A percentile compares a stretch with the other conserved stretches of the same genome.
Evolutionary conservation across 2,888 invertebrate genomes (phyloP).

Genomic region (Sympetrum striolatum): DNA sequence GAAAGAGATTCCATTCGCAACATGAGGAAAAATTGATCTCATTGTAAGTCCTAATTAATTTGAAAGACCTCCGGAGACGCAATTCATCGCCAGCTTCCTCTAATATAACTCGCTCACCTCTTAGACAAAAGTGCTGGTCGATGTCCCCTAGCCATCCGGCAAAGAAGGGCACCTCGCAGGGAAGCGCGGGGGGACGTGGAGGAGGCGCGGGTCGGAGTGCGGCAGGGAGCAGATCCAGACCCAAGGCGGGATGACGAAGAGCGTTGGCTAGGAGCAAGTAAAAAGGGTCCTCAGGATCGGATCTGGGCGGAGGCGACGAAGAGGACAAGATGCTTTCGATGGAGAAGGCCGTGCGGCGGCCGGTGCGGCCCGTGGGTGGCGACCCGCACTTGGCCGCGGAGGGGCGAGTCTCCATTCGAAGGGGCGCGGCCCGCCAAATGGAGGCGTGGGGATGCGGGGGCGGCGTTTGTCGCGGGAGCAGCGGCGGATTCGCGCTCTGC

Average conservation of each 20-base stretch:
- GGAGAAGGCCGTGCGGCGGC: constrained; percentile 1
- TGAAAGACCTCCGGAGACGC: too few relatives aligned
- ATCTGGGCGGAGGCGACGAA: background rate
- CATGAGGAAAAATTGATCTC: too few relatives aligned
- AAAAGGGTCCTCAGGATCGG: background rate
- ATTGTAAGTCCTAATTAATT: too few relatives aligned
- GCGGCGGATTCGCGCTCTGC: background rate
- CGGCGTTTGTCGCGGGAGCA: background rate
- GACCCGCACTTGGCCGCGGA: background rate
- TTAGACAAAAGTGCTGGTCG: constrained; percentile 45
- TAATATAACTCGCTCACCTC: constrained; percentile 25
- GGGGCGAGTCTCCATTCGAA: background rate
- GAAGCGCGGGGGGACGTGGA: background rate
- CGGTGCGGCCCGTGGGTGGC: background rate
- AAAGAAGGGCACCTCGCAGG: constrained; percentile 31
- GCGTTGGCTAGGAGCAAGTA: background rate
- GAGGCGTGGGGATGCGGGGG: background rate
- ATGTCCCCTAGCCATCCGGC: constrained; percentile 45
- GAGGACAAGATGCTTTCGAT: background rate
- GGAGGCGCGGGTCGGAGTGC: background rate
- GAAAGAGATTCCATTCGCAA: too few relatives aligned
- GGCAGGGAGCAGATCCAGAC: background rate
- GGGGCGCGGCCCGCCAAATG: background rate
- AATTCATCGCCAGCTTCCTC: too few relatives aligned
- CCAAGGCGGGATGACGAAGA: background rate